Evolutionary conservation across 2,797 vertebrate species (phyloP).

Genomic region (Dallia pectoralis): DNA sequence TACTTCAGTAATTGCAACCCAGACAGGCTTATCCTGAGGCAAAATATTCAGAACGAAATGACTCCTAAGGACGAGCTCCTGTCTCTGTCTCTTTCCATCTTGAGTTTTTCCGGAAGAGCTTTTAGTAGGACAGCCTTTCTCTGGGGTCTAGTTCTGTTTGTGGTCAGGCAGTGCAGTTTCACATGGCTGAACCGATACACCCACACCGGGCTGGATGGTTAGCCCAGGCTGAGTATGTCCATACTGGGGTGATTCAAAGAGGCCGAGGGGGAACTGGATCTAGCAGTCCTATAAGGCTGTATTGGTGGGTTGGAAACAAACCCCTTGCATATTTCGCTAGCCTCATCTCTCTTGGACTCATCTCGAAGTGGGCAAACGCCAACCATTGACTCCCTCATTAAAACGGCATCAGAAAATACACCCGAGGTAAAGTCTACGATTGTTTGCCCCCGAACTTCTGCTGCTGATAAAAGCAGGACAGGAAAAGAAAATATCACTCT

Average conservation of each 20-base stretch:
- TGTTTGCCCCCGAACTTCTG: neutral
- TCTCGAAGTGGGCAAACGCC: constrained; percentile 58
- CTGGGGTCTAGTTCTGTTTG: constrained; percentile 63
- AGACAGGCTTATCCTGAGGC: neutral
- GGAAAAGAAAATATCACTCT: constrained; percentile 1
- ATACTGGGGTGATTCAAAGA: constrained; percentile 59
- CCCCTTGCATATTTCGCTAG: constrained; percentile 49
- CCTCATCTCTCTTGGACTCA: constrained; percentile 51
- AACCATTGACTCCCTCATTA: constrained; percentile 47
- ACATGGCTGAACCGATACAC: constrained; percentile 34
- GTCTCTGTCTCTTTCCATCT: constrained; percentile 25
- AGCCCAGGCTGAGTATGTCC: constrained; percentile 51
- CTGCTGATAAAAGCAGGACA: neutral
- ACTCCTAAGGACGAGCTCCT: constrained; percentile 28
- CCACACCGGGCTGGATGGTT: constrained; percentile 5
- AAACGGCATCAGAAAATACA: constrained; percentile 22
- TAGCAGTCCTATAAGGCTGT: constrained; percentile 43
- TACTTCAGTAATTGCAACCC: neutral
- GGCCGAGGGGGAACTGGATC: constrained; percentile 41
- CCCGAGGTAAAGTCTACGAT: constrained; percentile 4
- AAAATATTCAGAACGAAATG: neutral
- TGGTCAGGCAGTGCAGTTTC: constrained; percentile 61
- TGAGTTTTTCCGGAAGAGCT: constrained; percentile 38
- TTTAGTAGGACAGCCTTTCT: constrained; percentile 40
- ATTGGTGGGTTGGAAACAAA: constrained; percentile 39